A percentile compares a stretch with the other conserved stretches of the same genome.
Evolutionary conservation across 1,140 invertebrate species (phyloP).

Genomic region (Tetraneura akinire): DNA sequence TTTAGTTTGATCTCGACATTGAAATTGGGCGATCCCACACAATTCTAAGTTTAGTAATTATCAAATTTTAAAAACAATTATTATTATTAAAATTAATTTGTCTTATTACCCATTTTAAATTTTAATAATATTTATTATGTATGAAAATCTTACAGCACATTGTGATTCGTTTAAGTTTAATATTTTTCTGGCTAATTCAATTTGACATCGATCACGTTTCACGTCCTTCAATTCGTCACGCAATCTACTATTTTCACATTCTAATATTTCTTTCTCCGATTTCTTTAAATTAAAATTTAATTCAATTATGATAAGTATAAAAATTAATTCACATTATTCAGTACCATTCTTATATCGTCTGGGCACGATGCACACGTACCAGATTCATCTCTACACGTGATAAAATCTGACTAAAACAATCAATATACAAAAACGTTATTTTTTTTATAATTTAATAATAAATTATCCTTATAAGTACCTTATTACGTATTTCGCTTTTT

Average conservation of each 20-base stretch:
- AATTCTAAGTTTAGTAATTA: not conserved
- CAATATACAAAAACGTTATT: not conserved
- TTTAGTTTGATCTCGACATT: not conserved
- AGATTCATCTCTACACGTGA: not conserved
- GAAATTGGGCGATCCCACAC: not conserved
- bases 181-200: slow-evolving; percentile 35
- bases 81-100: too few species aligned
- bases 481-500: not conserved
- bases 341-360: not conserved
- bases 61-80: not conserved
- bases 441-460: not conserved
- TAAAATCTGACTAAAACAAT: not conserved
- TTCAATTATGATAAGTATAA: not conserved
- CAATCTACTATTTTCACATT: not conserved
- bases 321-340: not conserved
- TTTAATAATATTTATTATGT: not conserved
- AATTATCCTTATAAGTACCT: not conserved
- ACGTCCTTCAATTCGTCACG: not conserved
- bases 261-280: not conserved
- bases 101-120: too few species aligned
- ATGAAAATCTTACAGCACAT: not conserved
- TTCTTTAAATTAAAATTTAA: too few species aligned
- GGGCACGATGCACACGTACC: not conserved
- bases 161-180: slow-evolving; percentile 1
- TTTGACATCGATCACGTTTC: slow-evolving; percentile 27